These are phyloP conservation scores for Arrhopalites spinosus DNA, from an alignment of 2,888 invertebrate species.

Conservation along the genomic window DNA sequence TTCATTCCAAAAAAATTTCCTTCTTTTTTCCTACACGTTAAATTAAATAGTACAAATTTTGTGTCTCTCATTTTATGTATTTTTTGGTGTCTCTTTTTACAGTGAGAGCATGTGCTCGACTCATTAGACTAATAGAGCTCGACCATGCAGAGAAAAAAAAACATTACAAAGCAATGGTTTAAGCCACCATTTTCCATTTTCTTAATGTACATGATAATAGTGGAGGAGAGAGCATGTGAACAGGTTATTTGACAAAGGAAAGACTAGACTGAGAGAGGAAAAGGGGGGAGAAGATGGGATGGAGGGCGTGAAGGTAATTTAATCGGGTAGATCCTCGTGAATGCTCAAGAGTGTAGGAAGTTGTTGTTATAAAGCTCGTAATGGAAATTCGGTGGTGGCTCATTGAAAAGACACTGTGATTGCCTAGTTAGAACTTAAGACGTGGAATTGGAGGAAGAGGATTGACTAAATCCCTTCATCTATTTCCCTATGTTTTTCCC, in stretches of 20 bases:
- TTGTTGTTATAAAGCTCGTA: no score
- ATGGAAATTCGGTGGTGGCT: no score
- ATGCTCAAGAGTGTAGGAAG: no score
- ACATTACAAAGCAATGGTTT: background rate
- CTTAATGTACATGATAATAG: background rate
- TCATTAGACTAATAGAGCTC: no score
- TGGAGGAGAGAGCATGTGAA: background rate
- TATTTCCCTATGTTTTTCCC: slow-evolving; percentile 9
- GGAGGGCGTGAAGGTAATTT: no score
- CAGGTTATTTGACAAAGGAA: no score
- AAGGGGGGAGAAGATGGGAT: background rate
- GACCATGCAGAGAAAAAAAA: background rate
- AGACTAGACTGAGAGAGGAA: background rate
- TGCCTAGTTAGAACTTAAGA: background rate
- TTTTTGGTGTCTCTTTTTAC: no score
- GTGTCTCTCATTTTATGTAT: no score
- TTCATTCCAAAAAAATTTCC: no score
- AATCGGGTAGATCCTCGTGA: no score
- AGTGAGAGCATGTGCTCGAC: no score
- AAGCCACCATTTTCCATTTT: background rate
- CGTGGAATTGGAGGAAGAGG: background rate
- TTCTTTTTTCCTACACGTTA: background rate
- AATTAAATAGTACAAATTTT: background rate
- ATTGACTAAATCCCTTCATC: slow-evolving; percentile 25
- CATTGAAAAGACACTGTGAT: background rate